These are phyloP conservation scores for Pharmacophagus antenor DNA, from an alignment of 2,888 invertebrate genomes.

Conservation along the genomic window DNA sequence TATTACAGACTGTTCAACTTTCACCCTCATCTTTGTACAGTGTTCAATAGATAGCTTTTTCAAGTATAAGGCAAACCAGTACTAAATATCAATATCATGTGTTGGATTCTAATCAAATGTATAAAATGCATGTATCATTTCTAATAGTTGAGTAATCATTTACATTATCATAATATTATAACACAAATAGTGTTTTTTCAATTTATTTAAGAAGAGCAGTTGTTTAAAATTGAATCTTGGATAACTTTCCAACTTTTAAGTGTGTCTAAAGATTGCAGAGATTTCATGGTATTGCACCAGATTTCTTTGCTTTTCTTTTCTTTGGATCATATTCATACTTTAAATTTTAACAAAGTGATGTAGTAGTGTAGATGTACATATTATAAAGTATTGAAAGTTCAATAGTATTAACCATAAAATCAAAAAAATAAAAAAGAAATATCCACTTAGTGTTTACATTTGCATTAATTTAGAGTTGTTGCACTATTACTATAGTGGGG, in stretches of 20 bases:
- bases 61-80: slow-evolving; percentile 55
- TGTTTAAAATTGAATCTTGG: too few species aligned
- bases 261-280: too few species aligned
- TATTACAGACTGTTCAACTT: slow-evolving; percentile 48
- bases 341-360: background rate
- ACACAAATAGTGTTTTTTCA: too few species aligned
- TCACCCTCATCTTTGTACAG: slow-evolving; percentile 42
- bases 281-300: too few species aligned
- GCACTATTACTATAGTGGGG: slow-evolving; percentile 44
- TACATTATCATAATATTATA: too few species aligned
- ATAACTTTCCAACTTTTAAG: too few species aligned
- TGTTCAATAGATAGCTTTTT: slow-evolving; percentile 42
- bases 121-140: too few species aligned
- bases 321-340: background rate
- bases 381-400: background rate
- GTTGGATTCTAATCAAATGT: too few species aligned
- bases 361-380: background rate
- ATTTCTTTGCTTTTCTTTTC: background rate
- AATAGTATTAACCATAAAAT: background rate
- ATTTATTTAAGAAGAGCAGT: too few species aligned
- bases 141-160: too few species aligned
- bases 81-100: slow-evolving; percentile 54
- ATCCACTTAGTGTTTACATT: slow-evolving; percentile 61
- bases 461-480: slow-evolving; percentile 54
- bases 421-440: slow-evolving; percentile 54